phyloP scores from a whole-genome alignment of 2,888 invertebrate genomes.

The Geophilus truncorum region DNA sequence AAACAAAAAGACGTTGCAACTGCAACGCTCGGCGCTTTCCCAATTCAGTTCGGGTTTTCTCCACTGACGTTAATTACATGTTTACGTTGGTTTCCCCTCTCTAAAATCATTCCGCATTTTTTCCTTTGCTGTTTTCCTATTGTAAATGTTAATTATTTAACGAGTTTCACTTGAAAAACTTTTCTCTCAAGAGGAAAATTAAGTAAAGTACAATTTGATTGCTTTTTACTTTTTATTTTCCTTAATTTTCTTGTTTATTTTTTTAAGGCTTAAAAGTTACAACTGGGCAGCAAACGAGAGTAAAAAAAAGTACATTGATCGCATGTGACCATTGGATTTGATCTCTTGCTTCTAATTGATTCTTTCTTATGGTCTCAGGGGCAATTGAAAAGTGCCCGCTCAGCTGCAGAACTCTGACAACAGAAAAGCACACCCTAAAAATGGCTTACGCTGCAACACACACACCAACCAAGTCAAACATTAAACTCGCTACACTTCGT shows the following conservation, averaged over 20 bases:
- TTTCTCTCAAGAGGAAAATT: background rate
- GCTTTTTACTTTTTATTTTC: background rate
- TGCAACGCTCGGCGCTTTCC: background rate
- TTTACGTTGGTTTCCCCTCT: background rate
- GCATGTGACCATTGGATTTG: background rate
- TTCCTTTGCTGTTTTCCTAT: background rate
- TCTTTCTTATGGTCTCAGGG: slow-evolving; percentile 19
- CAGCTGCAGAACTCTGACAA: slow-evolving; percentile 16
- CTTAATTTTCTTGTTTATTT: background rate
- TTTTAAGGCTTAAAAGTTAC: slow-evolving; percentile 2
- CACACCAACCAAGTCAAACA: slow-evolving; percentile 22
- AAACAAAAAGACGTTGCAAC: slow-evolving; percentile 12
- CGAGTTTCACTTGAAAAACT: background rate
- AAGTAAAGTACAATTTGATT: slow-evolving; percentile 4
- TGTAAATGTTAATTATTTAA: slow-evolving; percentile 21
- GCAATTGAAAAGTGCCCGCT: slow-evolving; percentile 27
- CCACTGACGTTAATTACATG: slow-evolving; percentile 13
- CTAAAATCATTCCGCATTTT: background rate
- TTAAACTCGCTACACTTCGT: slow-evolving; percentile 13
- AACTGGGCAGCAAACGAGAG: background rate
- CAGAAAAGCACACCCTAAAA: slow-evolving; percentile 24
- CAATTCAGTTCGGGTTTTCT: background rate
- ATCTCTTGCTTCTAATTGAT: slow-evolving; percentile 17
- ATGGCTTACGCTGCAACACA: slow-evolving; percentile 25
- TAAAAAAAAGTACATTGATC: background rate